Base-by-base conservation (phyloP, 2,113 vertebrate species). In the Nasalis larvatus region DNA sequence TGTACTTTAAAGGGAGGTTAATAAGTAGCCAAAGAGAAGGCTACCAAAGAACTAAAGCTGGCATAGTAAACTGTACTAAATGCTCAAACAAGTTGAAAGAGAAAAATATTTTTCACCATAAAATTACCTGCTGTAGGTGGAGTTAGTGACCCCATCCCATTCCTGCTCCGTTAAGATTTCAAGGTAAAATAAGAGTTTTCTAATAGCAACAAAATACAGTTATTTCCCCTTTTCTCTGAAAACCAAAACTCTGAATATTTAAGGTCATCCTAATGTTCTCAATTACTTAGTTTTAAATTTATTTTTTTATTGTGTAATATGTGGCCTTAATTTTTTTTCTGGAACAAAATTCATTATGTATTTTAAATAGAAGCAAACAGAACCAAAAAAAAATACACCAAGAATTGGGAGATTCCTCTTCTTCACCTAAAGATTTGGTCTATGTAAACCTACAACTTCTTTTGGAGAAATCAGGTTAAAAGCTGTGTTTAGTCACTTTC, bases 1-100 rank as follows among this genome's bases (percentile, higher is more conserved):
- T 97, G 77, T 9, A 60, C 47, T 93, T 96, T 89, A 91, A 97
- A 94, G 52, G 42, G 8, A 94, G 35, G 91, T 97, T 97, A 96
- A 96, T 96, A 71, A 97, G 87, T 84, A 97, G 94, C 80, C 52
- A 97, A 93, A 18, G 3, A 73, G 63, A 96, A 89, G 52, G 73
- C n/a, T 76, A 66, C 30, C n/a, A 77, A 66, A 90, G 54, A 83
- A 78, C 54, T 23, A 86, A 97, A 52, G 14, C 37, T 25, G 9
- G 71, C 56, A 68, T 30, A 78, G 21, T 85, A 87, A 97, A 78
- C 16, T 37, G 1, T 56, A 81, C 27, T 49, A 86, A 91, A 69
- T 18, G 8, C 11, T 52, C 37, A 95, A 81, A 92, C 68, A 77
- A 96, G 30, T 27, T 40, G 30, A 92, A 56, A 86, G 17, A 86